Base-by-base conservation (phyloP, 2,113 vertebrate genomes). In the Nycticebus coucang region DNA sequence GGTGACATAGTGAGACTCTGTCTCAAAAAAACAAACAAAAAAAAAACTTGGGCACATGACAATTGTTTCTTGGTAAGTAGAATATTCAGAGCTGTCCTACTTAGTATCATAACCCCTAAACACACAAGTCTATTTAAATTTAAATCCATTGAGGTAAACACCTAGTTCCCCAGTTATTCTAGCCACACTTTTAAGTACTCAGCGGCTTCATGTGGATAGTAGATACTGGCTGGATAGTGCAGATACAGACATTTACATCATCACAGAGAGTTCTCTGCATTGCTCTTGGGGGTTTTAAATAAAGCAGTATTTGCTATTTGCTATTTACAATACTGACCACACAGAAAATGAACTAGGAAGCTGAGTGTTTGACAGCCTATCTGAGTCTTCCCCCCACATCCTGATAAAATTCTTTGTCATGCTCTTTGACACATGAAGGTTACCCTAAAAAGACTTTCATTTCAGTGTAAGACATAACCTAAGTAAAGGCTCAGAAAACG, bases 361-460 rank as follows among this genome's bases (percentile, higher is more conserved):
- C 88, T 96, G 92, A 91, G 8, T n/a, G 0, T 94, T 7, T 95
- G 53, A 62, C 45, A 28, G 74, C n/a, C n/a, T 28, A 13, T 45
- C 89, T 90, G 86, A 92, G 21, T 41, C 1, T 87, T 77, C 50
- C 12, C 2, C 18, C 64, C 19, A 79, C 30, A 35, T 83, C 28
- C 93, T 95, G 81, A 81, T 97, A 89, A 91, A 96, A 97, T 78
- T 97, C 87, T 95, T 95, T 87, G 89, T 59, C 62, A 66, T 50
- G 18, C 85, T 95, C 71, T 82, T 95, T 95, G 83, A 74, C 85
- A 94, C 77, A 84, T 96, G 45, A 83, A 94, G 82, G 10, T 85
- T 97, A 26, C 69, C 97, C 93, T 96, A 91, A 97, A 98, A 95
- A 91, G 95, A 97, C 97, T 87, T 91, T 82, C 55, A 41, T 94